Conservation (phyloP, 2,888 invertebrate species). For the Vandiemenella viatica region DNA sequence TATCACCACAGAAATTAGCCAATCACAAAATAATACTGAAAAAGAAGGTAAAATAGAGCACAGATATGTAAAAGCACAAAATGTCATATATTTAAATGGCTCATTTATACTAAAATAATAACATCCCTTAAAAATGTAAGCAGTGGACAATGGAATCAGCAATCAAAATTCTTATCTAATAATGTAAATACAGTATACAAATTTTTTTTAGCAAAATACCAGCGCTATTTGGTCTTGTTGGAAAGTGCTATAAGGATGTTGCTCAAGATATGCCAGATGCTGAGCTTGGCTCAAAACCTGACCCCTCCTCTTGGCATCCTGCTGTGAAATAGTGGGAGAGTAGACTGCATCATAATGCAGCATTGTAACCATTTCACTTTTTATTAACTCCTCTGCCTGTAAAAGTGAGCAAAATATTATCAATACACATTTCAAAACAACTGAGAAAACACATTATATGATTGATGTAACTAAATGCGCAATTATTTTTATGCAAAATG, state of each 20-base stretch:
- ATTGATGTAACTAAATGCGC: too few relatives aligned
- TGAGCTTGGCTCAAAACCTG: constrained; percentile 45
- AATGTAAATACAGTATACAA: neutral
- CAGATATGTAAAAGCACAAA: too few relatives aligned
- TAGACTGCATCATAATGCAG: constrained; percentile 75
- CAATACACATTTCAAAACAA: neutral
- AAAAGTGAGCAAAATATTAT: too few relatives aligned
- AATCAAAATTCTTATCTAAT: neutral
- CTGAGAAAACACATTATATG: too few relatives aligned
- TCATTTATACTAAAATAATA: too few relatives aligned
- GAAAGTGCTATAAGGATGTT: constrained; percentile 69
- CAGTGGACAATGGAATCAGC: neutral
- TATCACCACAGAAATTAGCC: too few relatives aligned
- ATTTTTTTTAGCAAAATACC: too few relatives aligned
- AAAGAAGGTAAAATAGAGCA: too few relatives aligned
- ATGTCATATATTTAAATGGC: too few relatives aligned
- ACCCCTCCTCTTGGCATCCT: constrained; percentile 32
- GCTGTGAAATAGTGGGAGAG: constrained; percentile 44
- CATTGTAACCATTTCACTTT: constrained; percentile 93
- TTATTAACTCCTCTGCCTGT: constrained; percentile 89
- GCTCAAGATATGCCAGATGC: constrained; percentile 68
- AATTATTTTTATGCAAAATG: neutral
- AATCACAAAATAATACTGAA: too few relatives aligned
- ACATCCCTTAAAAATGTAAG: too few relatives aligned
- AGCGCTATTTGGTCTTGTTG: constrained; percentile 46